Evolutionary conservation across 2,888 invertebrate genomes (phyloP), one percentile per base, ranked within the genome.

Genomic region (Choreutis nemorana): DNA sequence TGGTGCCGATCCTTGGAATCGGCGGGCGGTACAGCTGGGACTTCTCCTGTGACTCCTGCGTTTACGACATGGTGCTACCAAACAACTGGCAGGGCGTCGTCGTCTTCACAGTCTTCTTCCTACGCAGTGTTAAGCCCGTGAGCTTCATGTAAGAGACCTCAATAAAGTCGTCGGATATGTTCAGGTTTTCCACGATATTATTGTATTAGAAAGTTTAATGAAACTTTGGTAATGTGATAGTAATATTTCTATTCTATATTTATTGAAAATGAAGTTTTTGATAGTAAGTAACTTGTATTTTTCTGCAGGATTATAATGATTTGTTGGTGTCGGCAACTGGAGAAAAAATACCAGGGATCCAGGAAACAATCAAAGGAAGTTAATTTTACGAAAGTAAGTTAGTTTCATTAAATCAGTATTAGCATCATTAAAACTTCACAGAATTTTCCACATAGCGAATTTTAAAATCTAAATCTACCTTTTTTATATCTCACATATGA

Each of bases 91-190:
- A 57, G 32, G 58, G 45, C 37, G 60, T 58, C 26, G 34, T 62
- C 22, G 55, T 67, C 5, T 27, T 68, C 2, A 31, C 45, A 2
- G 45, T 77, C 24, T 63, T 65, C 37, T 22, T 64, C 8, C 47
- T 80, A 22, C 63, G 66, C 12, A 72, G 67, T 34, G 33, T 72
- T 13, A 63, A 79, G 29, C 73, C 81, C 8, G 32, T 54, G 2
- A 32, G 58, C 14, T 44, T 77, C 18, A 79, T 72, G 80, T 79
- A 54, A 48, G 71, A n/a, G n/a, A n/a, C n/a, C n/a, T n/a, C n/a
- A n/a, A n/a, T n/a, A n/a, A n/a, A n/a, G n/a, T n/a, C n/a, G 18
- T 8, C 8, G 18, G 18, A 18, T 18, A 8, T 18, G 18, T 18
- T 18, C 18, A 18, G 18, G 5, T 18, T 18, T 18, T 8, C 8